Percentiles rank a stretch among this genome's conserved stretches.
These are phyloP conservation scores for Pemphigus obesinymphae DNA, from an alignment of 1,140 invertebrate genomes.

Conservation along the genomic window DNA sequence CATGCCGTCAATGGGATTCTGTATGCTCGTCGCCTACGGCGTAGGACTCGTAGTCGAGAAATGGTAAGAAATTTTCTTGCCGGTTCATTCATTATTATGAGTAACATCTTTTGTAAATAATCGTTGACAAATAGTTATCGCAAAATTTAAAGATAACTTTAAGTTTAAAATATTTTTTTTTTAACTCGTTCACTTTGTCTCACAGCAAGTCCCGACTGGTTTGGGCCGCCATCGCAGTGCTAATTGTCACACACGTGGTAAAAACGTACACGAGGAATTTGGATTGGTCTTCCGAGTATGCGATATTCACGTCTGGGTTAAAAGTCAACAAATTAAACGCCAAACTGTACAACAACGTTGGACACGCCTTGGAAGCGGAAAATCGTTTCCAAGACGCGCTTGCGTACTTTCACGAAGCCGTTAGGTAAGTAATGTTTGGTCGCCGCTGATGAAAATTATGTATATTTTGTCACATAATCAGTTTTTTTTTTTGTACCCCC, in stretches of 20 bases:
- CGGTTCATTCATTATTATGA: neutral
- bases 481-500: constrained; percentile 43
- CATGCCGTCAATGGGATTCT: constrained; percentile 96
- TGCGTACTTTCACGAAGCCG: constrained; percentile 86
- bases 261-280: constrained; percentile 83
- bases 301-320: constrained; percentile 86
- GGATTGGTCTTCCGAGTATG: constrained; percentile 90
- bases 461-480: too few relatives aligned
- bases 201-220: constrained; percentile 55
- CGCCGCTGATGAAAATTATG: too few relatives aligned
- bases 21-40: constrained; percentile 83
- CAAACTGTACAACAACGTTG: constrained; percentile 95
- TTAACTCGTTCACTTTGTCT: constrained; percentile 45
- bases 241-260: constrained; percentile 66
- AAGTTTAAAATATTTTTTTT: too few relatives aligned
- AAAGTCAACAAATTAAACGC: constrained; percentile 88
- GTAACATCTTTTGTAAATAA: too few relatives aligned
- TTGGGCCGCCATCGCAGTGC: constrained; percentile 56
- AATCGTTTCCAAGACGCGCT: constrained; percentile 79
- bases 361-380: constrained; percentile 86
- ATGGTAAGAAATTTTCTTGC: constrained; percentile 50
- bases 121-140: too few relatives aligned
- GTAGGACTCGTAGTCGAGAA: constrained; percentile 56
- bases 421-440: constrained; percentile 55
- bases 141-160: too few relatives aligned